phyloP scores from a whole-genome alignment of 2,888 invertebrate species.

The Microctonus hyperodae region DNA sequence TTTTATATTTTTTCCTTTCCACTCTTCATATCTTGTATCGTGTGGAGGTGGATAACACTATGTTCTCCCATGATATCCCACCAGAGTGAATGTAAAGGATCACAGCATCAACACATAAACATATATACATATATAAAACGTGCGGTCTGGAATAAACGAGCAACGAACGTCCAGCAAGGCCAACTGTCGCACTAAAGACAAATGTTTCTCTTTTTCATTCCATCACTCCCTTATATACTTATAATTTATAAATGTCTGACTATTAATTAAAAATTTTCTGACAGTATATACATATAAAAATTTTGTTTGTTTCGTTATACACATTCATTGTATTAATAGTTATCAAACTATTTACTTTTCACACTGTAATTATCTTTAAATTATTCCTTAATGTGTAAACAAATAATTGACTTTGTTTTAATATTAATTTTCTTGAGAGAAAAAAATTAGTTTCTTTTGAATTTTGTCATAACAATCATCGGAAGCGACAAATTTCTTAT shows the following conservation, averaged over 20 bases:
- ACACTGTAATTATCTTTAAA: neutral
- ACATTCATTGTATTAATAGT: no score
- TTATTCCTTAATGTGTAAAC: neutral
- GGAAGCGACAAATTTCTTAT: constrained; percentile 12
- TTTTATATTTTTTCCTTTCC: constrained; percentile 6
- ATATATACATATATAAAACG: no score
- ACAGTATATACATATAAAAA: neutral
- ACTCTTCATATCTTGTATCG: constrained; percentile 15
- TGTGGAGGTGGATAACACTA: constrained; percentile 5
- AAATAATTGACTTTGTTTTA: neutral
- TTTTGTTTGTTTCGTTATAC: neutral
- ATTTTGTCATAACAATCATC: constrained; percentile 8
- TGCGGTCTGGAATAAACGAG: constrained; percentile 37
- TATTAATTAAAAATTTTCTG: neutral
- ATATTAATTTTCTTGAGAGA: neutral
- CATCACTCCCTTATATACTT: constrained; percentile 17
- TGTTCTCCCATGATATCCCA: constrained; percentile 33
- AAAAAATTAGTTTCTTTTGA: constrained; percentile 2
- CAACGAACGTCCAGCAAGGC: constrained; percentile 37
- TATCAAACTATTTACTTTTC: no score
- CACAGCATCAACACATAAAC: neutral
- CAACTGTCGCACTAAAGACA: constrained; percentile 38
- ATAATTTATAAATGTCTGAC: neutral
- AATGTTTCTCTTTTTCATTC: constrained; percentile 23
- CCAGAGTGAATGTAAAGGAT: constrained; percentile 42